Conservation (phyloP, 2,888 invertebrate genomes). For the Morpho helenor region DNA sequence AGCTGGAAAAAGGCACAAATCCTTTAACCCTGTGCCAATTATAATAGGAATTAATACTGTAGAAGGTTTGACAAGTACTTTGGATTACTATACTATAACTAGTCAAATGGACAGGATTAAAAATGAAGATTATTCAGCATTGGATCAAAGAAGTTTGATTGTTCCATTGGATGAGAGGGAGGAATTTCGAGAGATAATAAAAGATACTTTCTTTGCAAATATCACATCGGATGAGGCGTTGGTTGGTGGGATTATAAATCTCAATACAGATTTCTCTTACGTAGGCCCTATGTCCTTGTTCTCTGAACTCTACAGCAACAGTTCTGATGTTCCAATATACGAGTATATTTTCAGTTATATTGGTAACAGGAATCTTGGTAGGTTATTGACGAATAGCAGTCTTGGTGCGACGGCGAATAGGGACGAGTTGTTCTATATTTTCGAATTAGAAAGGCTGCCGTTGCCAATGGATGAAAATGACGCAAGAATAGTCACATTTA, state of each 20-base stretch:
- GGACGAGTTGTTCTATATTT: slow-evolving; percentile 64
- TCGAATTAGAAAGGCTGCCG: slow-evolving; percentile 60
- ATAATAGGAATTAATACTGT: slow-evolving; percentile 76
- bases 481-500: slow-evolving; percentile 61
- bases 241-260: slow-evolving; percentile 62
- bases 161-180: slow-evolving; percentile 44
- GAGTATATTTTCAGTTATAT: slow-evolving; percentile 63
- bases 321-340: slow-evolving; percentile 44
- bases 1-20: slow-evolving; percentile 35
- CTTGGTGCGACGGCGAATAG: slow-evolving; percentile 55
- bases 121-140: slow-evolving; percentile 55
- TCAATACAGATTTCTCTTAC: slow-evolving; percentile 61
- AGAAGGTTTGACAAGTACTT: slow-evolving; percentile 71
- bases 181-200: slow-evolving; percentile 47
- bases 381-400: slow-evolving; percentile 59
- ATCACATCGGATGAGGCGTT: slow-evolving; percentile 52
- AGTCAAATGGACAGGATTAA: slow-evolving; percentile 59
- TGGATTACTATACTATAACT: slow-evolving; percentile 59
- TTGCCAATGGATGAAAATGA: slow-evolving; percentile 65
- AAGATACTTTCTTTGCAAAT: slow-evolving; percentile 59
- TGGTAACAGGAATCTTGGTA: slow-evolving; percentile 62
- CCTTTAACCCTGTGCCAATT: slow-evolving; percentile 63
- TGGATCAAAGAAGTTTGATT: slow-evolving; percentile 50
- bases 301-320: slow-evolving; percentile 54
- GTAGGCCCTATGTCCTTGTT: slow-evolving; percentile 65